phyloP scores from a whole-genome alignment of 2,113 vertebrate species.

The Dissostichus mawsoni region DNA sequence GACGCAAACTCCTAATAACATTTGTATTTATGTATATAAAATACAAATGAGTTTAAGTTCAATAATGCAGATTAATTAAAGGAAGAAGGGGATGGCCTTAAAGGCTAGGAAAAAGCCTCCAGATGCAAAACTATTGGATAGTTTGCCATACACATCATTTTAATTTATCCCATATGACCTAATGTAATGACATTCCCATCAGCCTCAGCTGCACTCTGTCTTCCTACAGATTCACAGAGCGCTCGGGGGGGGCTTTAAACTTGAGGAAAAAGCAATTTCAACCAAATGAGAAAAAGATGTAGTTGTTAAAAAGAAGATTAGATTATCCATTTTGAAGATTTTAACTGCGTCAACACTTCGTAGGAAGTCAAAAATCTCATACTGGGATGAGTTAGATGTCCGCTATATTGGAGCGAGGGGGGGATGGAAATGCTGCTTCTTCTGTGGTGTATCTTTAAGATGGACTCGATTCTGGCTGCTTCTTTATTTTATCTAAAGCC shows the following conservation, averaged over 20 bases:
- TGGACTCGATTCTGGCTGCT: constrained; percentile 24
- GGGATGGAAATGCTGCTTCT: background rate
- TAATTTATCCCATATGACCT: too few relatives aligned
- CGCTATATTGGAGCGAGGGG: constrained; percentile 19
- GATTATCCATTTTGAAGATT: background rate
- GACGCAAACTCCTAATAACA: background rate
- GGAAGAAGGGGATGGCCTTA: background rate
- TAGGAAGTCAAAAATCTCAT: background rate
- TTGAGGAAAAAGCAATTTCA: background rate
- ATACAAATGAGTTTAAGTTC: background rate
- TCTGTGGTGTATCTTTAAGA: constrained; percentile 68
- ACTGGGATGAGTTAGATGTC: constrained; percentile 2
- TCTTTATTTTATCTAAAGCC: constrained; percentile 9
- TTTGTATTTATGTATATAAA: background rate
- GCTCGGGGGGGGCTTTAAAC: background rate
- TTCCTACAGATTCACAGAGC: background rate
- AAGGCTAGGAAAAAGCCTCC: background rate
- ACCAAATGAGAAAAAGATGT: background rate
- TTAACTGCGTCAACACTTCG: background rate
- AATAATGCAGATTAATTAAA: background rate
- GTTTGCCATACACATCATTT: background rate
- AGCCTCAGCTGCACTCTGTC: too few relatives aligned
- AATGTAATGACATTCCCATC: too few relatives aligned
- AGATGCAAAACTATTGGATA: background rate
- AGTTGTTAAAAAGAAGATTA: background rate